A percentile compares a stretch with the other conserved stretches of the same genome.
These are phyloP conservation scores for Drosophila pectinifera DNA, from an alignment of 1,140 invertebrate species.

Conservation along the genomic window DNA sequence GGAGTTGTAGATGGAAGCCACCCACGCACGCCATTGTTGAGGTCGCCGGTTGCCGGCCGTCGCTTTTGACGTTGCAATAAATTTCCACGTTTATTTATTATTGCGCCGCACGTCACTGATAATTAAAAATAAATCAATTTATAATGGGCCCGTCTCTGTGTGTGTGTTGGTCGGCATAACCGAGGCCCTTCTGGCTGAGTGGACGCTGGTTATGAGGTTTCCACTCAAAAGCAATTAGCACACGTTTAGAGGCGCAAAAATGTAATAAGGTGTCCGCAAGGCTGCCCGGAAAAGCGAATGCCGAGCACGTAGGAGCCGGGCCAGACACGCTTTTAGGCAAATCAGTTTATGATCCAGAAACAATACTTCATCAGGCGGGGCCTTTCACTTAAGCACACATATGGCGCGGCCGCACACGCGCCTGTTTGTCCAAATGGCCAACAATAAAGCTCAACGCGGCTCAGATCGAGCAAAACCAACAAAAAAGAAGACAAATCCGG, in stretches of 20 bases:
- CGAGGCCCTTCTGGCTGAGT: constrained; percentile 43
- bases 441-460: constrained; percentile 58
- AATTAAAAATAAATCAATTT: constrained; percentile 84
- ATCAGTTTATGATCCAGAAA: constrained; percentile 80
- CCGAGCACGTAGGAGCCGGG: constrained; percentile 59
- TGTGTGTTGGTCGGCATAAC: constrained; percentile 25
- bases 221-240: constrained; percentile 70
- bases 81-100: constrained; percentile 81
- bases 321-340: constrained; percentile 70
- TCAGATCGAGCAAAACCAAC: constrained; percentile 36
- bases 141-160: constrained; percentile 59
- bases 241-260: constrained; percentile 50
- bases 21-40: constrained; percentile 64
- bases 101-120: constrained; percentile 81
- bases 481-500: constrained; percentile 11
- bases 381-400: constrained; percentile 41
- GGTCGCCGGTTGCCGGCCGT: constrained; percentile 38
- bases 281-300: constrained; percentile 35
- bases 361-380: constrained; percentile 77
- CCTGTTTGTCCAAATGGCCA: constrained; percentile 56
- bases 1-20: not conserved
- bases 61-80: constrained; percentile 80
- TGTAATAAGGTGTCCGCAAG: constrained; percentile 51
- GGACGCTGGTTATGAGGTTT: constrained; percentile 41
- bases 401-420: constrained; percentile 30